A percentile compares a stretch with the other conserved stretches of the same genome.
These are phyloP conservation scores for Poicephalus meyeri DNA, from an alignment of 2,113 vertebrate genomes.

Conservation along the genomic window DNA sequence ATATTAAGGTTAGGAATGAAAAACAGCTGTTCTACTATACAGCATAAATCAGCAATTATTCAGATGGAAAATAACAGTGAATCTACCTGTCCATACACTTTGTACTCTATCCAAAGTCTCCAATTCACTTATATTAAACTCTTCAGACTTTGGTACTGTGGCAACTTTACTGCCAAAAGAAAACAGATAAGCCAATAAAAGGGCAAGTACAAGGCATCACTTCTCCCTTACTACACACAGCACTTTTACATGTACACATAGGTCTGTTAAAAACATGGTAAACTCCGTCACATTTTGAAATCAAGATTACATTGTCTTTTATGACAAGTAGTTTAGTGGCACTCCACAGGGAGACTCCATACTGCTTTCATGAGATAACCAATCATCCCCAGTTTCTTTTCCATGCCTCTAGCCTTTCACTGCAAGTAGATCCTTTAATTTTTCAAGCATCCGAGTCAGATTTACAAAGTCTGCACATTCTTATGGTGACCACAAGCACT, in stretches of 20 bases:
- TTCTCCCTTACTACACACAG: not conserved
- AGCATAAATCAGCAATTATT: not conserved
- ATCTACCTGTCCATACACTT: not conserved
- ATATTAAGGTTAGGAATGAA: not conserved
- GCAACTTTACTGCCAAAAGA: not conserved
- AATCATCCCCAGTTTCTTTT: not conserved
- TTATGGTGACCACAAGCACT: not conserved
- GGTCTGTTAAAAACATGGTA: not conserved
- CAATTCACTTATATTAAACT: not conserved
- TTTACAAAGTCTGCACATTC: conserved; percentile 24
- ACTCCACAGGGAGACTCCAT: not conserved
- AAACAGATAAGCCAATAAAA: not conserved
- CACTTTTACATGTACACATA: not conserved
- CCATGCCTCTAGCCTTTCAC: not conserved
- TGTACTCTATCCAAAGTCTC: not conserved
- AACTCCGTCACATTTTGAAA: not conserved
- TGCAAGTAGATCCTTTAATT: not conserved
- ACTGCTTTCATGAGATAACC: not conserved
- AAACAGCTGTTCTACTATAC: not conserved
- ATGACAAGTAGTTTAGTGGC: not conserved
- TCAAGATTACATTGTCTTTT: not conserved
- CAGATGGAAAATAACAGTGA: not conserved
- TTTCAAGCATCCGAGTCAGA: not conserved
- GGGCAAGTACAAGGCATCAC: not conserved
- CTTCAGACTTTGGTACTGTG: not conserved